Percentiles rank a stretch among this genome's conserved stretches.
Evolutionary conservation across 2,888 invertebrate species (phyloP).

Genomic region (Cremastinae sp.): DNA sequence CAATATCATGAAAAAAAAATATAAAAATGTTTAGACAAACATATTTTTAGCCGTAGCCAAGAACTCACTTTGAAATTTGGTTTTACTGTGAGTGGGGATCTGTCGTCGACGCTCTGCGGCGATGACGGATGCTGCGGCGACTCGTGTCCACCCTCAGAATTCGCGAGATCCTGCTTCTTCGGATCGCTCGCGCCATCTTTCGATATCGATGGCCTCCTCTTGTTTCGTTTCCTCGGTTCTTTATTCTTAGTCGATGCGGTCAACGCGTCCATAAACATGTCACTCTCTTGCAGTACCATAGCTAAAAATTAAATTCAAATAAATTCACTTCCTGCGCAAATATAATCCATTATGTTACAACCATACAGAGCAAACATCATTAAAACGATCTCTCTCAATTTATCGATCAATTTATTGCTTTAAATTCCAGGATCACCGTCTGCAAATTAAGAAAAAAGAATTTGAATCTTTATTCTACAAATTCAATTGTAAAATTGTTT

Average conservation of each 20-base stretch:
- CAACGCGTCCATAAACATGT: constrained; percentile 96
- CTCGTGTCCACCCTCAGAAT: constrained; percentile 69
- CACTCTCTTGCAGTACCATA: constrained; percentile 91
- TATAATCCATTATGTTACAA: not conserved
- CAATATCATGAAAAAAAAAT: not conserved
- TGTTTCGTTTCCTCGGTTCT: constrained; percentile 87
- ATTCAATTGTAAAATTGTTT: too few species aligned
- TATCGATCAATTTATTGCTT: constrained; percentile 46
- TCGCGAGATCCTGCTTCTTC: constrained; percentile 82
- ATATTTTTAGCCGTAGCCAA: too few species aligned
- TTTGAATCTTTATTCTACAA: too few species aligned
- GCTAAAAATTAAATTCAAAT: constrained; percentile 82
- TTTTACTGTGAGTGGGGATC: constrained; percentile 79
- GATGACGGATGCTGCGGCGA: constrained; percentile 79
- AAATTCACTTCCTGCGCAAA: not conserved
- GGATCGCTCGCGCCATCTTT: constrained; percentile 84
- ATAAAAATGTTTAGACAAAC: too few species aligned
- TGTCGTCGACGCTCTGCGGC: constrained; percentile 74
- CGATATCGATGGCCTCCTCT: constrained; percentile 87
- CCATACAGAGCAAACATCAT: not conserved
- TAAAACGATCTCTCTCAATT: constrained; percentile 35
- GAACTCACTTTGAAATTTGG: constrained; percentile 81
- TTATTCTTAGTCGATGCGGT: constrained; percentile 88
- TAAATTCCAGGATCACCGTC: too few species aligned
- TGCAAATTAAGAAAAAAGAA: too few species aligned